Evolutionary conservation across 37 sponge, comb jelly and placozoan species (phyloP).

Genomic region (Chondrilla cf. caribensis): DNA sequence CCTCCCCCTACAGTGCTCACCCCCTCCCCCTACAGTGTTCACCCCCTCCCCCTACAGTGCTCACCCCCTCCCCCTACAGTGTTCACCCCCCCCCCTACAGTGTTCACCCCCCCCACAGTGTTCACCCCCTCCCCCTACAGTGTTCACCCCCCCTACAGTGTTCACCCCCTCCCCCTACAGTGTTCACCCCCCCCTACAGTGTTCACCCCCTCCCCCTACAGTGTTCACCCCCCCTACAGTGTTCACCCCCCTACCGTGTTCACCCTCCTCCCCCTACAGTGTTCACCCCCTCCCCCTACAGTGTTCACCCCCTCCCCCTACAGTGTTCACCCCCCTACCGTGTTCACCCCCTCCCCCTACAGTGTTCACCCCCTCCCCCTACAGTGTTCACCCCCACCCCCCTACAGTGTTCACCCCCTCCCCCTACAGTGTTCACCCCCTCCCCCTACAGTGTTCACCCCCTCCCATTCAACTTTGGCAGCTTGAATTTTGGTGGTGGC

Average conservation of each 20-base stretch:
- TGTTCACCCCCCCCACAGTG: background rate
- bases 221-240: background rate
- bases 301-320: background rate
- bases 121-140: background rate
- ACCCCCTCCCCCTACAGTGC: background rate
- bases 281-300: background rate
- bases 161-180: background rate
- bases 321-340: background rate
- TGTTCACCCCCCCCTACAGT: background rate
- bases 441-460: background rate
- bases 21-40: slow-evolving; percentile 5
- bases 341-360: background rate
- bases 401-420: background rate
- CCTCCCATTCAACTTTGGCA: no score
- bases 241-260: background rate
- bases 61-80: background rate
- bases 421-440: background rate
- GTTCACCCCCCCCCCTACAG: background rate
- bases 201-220: background rate
- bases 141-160: slow-evolving; percentile 6
- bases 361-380: background rate
- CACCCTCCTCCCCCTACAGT: background rate
- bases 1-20: background rate
- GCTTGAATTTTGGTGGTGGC: no score
- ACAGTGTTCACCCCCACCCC: no score